phyloP scores from a whole-genome alignment of 2,888 invertebrate genomes.

The Eupelmus urozonus region DNA sequence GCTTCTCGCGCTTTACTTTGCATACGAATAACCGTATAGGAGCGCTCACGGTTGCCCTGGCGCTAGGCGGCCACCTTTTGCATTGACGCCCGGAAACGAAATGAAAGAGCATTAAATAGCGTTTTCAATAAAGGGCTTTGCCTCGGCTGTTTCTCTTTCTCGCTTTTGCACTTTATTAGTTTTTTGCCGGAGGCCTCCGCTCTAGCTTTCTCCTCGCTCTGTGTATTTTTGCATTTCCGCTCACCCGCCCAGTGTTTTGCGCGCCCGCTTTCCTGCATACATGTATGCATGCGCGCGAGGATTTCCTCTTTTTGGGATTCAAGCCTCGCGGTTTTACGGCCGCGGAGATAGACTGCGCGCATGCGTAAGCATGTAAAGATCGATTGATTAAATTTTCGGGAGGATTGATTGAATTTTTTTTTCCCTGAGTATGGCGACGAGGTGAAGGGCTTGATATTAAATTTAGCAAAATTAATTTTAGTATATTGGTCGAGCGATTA shows the following conservation, averaged over 20 bases:
- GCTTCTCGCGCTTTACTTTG: conserved; percentile 56
- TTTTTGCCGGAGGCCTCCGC: background rate
- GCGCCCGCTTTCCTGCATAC: background rate
- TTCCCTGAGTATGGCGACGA: background rate
- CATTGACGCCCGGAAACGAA: conserved; percentile 51
- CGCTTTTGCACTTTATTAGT: conserved; percentile 7
- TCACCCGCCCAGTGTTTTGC: background rate
- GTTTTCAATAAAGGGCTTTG: conserved; percentile 45
- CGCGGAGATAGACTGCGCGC: background rate
- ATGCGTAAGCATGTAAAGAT: background rate
- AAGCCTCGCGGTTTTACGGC: no score
- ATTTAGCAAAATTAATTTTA: no score
- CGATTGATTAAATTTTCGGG: background rate
- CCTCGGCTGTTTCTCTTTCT: background rate
- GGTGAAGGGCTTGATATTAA: no score
- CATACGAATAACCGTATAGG: conserved; percentile 60
- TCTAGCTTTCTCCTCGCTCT: background rate
- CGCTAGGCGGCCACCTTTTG: no score
- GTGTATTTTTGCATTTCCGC: background rate
- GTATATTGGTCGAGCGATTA: no score
- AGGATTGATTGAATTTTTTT: background rate
- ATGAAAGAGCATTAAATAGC: conserved; percentile 64
- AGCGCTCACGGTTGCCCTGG: background rate
- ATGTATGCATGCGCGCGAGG: background rate
- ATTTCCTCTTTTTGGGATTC: no score